Percentiles rank a stretch among this genome's conserved stretches.
These are phyloP conservation scores for Rhagophthalmus giganteus DNA, from an alignment of 2,888 invertebrate species.

Conservation along the genomic window DNA sequence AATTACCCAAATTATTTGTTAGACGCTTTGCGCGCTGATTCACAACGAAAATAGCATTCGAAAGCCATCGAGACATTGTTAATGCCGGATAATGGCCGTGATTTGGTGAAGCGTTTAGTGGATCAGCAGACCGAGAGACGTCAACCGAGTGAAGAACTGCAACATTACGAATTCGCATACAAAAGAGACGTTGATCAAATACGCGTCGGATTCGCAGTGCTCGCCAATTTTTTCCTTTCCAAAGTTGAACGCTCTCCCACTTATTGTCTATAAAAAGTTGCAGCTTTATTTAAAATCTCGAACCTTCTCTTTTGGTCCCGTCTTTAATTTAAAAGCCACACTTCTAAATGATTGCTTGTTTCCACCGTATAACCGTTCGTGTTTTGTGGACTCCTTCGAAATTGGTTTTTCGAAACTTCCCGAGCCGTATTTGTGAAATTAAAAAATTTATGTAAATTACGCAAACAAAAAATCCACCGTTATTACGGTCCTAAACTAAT, in stretches of 20 bases:
- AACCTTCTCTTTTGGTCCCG: slow-evolving; percentile 2
- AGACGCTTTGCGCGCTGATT: slow-evolving; percentile 24
- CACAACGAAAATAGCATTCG: slow-evolving; percentile 32
- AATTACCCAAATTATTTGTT: slow-evolving; percentile 21
- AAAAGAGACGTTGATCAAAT: slow-evolving; percentile 37
- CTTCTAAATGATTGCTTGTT: no score
- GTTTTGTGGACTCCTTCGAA: no score
- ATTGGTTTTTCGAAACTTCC: no score
- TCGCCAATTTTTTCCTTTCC: slow-evolving; percentile 26
- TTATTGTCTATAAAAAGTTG: slow-evolving; percentile 18
- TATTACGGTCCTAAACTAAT: no score
- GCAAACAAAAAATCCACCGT: no score
- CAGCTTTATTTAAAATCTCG: slow-evolving; percentile 10
- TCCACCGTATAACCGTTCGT: not conserved
- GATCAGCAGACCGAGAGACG: slow-evolving; percentile 35
- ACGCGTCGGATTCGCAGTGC: slow-evolving; percentile 27
- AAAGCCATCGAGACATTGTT: slow-evolving; percentile 38
- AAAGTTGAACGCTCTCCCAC: slow-evolving; percentile 16
- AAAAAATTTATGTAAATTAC: no score
- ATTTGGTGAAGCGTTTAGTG: slow-evolving; percentile 34
- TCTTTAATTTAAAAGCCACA: slow-evolving; percentile 16
- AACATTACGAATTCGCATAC: slow-evolving; percentile 40
- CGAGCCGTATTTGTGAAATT: no score
- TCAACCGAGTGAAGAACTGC: slow-evolving; percentile 37
- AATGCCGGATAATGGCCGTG: slow-evolving; percentile 38